Base-by-base conservation (phyloP, 2,888 invertebrate genomes). In the Enchytraeus crypticus region DNA sequence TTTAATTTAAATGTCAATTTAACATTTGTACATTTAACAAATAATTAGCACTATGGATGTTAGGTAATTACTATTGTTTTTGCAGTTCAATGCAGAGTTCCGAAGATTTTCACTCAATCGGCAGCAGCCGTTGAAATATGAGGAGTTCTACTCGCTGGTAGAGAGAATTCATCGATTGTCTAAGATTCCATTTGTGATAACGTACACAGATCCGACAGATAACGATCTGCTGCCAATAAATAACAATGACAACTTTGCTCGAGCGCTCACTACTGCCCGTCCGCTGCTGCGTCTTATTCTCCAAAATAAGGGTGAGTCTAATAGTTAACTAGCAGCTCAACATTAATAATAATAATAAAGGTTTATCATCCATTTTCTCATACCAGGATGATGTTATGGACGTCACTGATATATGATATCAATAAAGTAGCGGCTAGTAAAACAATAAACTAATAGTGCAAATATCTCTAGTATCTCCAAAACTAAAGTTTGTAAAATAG, bases 181-280 rank as follows among this genome's bases (percentile, higher is more conserved):
- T 65, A 88, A 89, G 74, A 96, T 97, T 82, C 85, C 92, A 61
- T 43, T 67, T 29, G 56, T 51, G 8, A 27, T 66, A 18, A 92
- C 91, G 65, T 99, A 99, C 79, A 92, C 93, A n/a, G 83, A 84
- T 69, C 91, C 92, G 45, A 92, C 96, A 18, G 92, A 96, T 75
- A 96, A 95, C 54, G 97, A 97, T 81, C 82, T 96, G 64, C 82
- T 99, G 74, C 98, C 98, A 0, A 98, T 99, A 73, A 99, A 97
- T 79, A 99, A 99, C 82, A 93, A 98, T 80, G 97, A 97, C 78
- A 97, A 97, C 80, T 85, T 90, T 72, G 87, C 87, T 18, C 84
- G 90, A 75, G 96, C 96, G 0, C 80, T 97, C 58, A 84, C 88
- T 66, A 90, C 88, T 51, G 90, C 93, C 1, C 85, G 87, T 72